phyloP scores from a whole-genome alignment of 2,888 invertebrate genomes.

The Pristionchus mayeri region DNA sequence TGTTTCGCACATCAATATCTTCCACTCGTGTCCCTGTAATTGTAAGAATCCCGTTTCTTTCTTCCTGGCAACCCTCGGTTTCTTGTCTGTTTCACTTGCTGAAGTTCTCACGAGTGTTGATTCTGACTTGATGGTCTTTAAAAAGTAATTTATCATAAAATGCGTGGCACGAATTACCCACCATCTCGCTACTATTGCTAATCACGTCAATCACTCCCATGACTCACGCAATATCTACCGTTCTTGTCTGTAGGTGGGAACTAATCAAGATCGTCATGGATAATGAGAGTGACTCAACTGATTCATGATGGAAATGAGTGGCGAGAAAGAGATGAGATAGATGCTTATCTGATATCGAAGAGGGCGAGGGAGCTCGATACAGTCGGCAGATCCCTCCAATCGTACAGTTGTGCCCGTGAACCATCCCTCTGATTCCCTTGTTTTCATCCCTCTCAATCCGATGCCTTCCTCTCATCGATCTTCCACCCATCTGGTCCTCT shows the following conservation, averaged over 20 bases:
- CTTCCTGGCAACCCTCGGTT: neutral
- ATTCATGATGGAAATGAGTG: neutral
- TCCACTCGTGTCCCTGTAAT: neutral
- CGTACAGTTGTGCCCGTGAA: slow-evolving; percentile 1
- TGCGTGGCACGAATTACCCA: too few species aligned
- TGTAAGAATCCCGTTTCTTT: neutral
- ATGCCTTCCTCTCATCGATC: neutral
- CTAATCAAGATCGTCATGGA: neutral
- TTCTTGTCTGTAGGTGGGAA: too few species aligned
- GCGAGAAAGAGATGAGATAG: slow-evolving; percentile 11
- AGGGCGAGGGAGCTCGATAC: neutral
- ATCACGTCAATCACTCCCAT: neutral
- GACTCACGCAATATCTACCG: too few species aligned
- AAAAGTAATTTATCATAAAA: too few species aligned
- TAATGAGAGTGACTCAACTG: slow-evolving; percentile 5
- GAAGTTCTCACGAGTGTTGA: too few species aligned
- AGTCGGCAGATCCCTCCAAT: neutral
- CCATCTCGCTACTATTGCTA: neutral
- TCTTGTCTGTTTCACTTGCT: too few species aligned
- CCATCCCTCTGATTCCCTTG: neutral
- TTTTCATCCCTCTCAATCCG: neutral
- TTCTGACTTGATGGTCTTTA: too few species aligned
- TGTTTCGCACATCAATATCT: neutral
- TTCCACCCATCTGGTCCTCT: neutral
- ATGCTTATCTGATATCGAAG: neutral